A percentile compares a stretch with the other conserved stretches of the same genome.
These are phyloP conservation scores for Molanna angustata DNA, from an alignment of 2,888 invertebrate species.

Conservation along the genomic window DNA sequence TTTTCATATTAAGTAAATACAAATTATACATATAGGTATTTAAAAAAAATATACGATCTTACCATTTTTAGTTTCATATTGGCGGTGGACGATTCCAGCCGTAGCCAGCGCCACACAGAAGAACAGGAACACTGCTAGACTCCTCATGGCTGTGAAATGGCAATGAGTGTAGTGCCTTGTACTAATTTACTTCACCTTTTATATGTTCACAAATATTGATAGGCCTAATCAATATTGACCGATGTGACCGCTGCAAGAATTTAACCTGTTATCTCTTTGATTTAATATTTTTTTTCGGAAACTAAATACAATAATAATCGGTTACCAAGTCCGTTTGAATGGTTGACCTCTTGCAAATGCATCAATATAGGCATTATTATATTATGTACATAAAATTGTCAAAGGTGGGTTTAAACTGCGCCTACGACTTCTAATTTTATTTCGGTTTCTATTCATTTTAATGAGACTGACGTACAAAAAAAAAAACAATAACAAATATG, in stretches of 20 bases:
- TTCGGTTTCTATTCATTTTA: too few species aligned
- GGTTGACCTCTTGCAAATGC: too few species aligned
- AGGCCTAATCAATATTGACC: neutral
- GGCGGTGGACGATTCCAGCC: slow-evolving; percentile 19
- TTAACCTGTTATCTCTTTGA: neutral
- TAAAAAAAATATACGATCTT: slow-evolving; percentile 9
- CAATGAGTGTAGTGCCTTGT: slow-evolving; percentile 12
- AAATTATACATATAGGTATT: slow-evolving; percentile 4
- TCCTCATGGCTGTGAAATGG: slow-evolving; percentile 26
- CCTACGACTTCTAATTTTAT: too few species aligned
- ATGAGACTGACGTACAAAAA: too few species aligned
- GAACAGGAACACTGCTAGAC: slow-evolving; percentile 29
- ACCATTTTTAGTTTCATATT: slow-evolving; percentile 25
- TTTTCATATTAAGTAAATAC: slow-evolving; percentile 28
- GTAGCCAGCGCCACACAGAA: slow-evolving; percentile 28
- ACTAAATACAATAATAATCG: too few species aligned
- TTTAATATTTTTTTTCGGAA: too few species aligned
- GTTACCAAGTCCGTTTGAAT: too few species aligned
- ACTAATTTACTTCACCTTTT: slow-evolving; percentile 4
- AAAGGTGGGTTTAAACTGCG: too few species aligned
- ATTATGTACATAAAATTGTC: too few species aligned
- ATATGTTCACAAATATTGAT: too few species aligned
- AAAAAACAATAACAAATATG: too few species aligned
- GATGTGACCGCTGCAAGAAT: neutral
- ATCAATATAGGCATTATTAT: too few species aligned